Conservation (phyloP, 2,888 invertebrate genomes). For the Busseola fusca region DNA sequence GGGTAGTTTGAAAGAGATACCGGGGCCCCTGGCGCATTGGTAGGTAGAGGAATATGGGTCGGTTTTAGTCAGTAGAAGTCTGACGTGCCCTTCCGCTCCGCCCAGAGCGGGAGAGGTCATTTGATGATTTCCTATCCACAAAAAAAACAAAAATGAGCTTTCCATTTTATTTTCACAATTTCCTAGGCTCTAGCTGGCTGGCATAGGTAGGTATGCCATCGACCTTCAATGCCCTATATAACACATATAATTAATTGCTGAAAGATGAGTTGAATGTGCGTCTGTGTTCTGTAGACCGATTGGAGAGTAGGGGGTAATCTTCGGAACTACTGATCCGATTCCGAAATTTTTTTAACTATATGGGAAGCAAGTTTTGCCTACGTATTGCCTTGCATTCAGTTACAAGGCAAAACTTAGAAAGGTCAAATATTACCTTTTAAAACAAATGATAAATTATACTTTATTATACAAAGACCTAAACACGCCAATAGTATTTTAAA, state of each 20-base stretch:
- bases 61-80: no score
- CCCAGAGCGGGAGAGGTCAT: no score
- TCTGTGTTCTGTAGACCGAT: not conserved
- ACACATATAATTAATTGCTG: conserved; percentile 3
- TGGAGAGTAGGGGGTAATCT: not conserved
- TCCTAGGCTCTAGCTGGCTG: not conserved
- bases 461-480: not conserved
- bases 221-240: conserved; percentile 2
- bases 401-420: not conserved
- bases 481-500: not conserved
- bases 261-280: not conserved
- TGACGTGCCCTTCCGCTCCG: no score
- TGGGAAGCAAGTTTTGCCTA: not conserved
- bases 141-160: no score
- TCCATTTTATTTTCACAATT: not conserved
- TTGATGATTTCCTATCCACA: no score
- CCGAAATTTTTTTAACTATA: not conserved
- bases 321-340: not conserved
- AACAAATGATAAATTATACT: not conserved
- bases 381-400: not conserved
- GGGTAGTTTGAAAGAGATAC: no score
- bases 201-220: no score
- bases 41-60: no score
- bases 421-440: not conserved
- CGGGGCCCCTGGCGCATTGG: no score